These are phyloP conservation scores for Macaca fascicularis DNA, from an alignment of 2,113 vertebrate genomes.

Conservation along the genomic window T2T-MFA8v1.1 NC_088392.1:80850001-80850500, in stretches of 20 bases:
- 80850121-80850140: background rate
- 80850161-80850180: background rate
- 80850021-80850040: background rate
- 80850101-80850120: background rate
- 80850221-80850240: background rate
- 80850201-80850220: background rate
- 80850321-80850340: background rate
- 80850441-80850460: background rate
- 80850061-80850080: background rate
- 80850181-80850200: background rate
- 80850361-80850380: background rate
- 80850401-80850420: background rate
- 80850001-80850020: background rate
- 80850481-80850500: background rate
- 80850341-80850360: background rate
- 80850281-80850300: background rate
- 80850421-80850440: background rate
- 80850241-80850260: background rate
- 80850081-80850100: rapidly evolving
- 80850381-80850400: background rate
- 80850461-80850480: background rate
- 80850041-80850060: background rate
- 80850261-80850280: background rate
- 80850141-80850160: background rate
- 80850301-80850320: background rate